phyloP scores from a whole-genome alignment of 1,140 invertebrate species.

The Heliconius himera region DNA sequence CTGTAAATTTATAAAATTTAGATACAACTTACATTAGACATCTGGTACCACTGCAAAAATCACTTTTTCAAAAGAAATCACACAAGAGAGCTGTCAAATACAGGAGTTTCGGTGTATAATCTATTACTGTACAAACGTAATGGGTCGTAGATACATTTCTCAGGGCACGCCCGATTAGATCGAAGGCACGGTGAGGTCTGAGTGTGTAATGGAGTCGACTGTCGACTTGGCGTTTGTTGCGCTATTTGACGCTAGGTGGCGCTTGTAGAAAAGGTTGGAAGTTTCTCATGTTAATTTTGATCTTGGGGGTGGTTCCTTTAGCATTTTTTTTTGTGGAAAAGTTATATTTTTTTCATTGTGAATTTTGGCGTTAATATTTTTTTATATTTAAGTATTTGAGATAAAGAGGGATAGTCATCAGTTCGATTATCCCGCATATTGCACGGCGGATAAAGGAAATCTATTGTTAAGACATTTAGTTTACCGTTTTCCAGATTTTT shows the following conservation, averaged over 20 bases:
- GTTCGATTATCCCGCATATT: too few relatives aligned
- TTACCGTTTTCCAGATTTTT: too few relatives aligned
- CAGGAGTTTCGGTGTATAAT: constrained; percentile 45
- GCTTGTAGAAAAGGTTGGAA: neutral
- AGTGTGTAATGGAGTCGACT: constrained; percentile 11
- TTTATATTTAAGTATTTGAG: too few relatives aligned
- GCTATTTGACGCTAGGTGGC: constrained; percentile 37
- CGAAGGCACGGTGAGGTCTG: constrained; percentile 35
- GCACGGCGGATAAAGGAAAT: too few relatives aligned
- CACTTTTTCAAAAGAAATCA: neutral
- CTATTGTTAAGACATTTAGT: too few relatives aligned
- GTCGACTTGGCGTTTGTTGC: constrained; percentile 33
- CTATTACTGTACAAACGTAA: constrained; percentile 52
- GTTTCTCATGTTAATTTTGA: neutral
- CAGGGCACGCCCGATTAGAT: constrained; percentile 48
- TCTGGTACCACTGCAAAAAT: too few relatives aligned
- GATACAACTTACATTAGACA: too few relatives aligned
- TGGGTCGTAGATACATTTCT: constrained; percentile 49
- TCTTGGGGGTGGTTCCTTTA: neutral
- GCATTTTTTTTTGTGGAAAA: neutral
- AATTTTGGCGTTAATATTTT: too few relatives aligned
- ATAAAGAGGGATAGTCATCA: too few relatives aligned
- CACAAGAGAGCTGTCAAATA: constrained; percentile 26
- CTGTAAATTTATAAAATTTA: too few relatives aligned
- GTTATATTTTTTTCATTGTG: too few relatives aligned